Base-by-base conservation (phyloP, 2,797 vertebrate genomes). In the Danio aesculapii region DNA sequence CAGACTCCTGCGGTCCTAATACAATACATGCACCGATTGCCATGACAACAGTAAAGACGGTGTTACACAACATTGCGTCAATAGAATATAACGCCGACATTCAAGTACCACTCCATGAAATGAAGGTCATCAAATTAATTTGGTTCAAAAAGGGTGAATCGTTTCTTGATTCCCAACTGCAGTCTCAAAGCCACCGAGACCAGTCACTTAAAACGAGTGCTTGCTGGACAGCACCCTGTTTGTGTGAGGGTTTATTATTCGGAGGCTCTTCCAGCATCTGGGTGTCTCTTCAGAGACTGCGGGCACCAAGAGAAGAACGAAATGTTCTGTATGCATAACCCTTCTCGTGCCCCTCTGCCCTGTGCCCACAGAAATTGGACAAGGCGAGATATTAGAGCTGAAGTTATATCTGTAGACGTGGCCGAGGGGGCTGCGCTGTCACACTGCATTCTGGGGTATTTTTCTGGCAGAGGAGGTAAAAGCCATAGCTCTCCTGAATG, bases 271-370 rank as follows among this genome's bases (percentile, higher is more conserved):
- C 0, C 16, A 63, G 53, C 53, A 0, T 44, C 58, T 43, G 44
- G 75, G 69, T 73, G 47, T 64, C 77, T 30, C 30, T 71, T 43
- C 17, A 30, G 30, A 30, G 30, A 30, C 30, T 11, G 46, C 4
- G 50, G 46, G 30, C 14, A 49, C 14, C n/a, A 67, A 43, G 58
- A 61, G 43, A 66, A 62, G 46, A 67, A 73, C 14, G 41, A 53
- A 81, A 78, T 57, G 16, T 47, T 81, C 78, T 86, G 79, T 78
- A 83, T 83, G 84, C 83, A 76, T 77, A 79, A 81, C 85, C 83
- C 55, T 61, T 70, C 66, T 62, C 12, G 9, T 76, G 72, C 64
- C 49, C 64, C 49, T 78, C 75, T 81, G 67, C 79, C 78, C 78
- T 30, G 9, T 53, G 55, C 78, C 19, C 52, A 52, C 58, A 49